Conservation (phyloP, 2,888 invertebrate species). For the Polydesmus complanatus region DNA sequence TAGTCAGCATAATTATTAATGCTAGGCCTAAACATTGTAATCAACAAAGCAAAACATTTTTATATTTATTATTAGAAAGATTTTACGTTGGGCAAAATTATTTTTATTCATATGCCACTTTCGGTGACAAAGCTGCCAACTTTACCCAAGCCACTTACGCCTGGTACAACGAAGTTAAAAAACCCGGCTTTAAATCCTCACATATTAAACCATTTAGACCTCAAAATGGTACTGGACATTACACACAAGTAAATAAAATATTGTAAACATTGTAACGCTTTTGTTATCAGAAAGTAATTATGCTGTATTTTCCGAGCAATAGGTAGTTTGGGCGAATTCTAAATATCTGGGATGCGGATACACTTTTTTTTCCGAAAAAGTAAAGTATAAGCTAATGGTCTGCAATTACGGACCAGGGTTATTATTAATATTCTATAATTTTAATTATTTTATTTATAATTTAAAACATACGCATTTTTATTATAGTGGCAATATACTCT, state of each 20-base stretch:
- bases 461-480: background rate
- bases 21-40: too few species aligned
- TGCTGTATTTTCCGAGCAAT: conserved; percentile 14
- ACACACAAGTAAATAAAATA: conserved; percentile 37
- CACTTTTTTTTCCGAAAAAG: conserved; percentile 55
- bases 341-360: conserved; percentile 75
- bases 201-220: conserved; percentile 5
- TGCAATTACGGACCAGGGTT: conserved; percentile 65
- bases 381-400: conserved; percentile 62
- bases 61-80: too few species aligned
- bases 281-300: background rate
- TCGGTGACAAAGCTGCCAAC: background rate
- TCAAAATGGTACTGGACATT: conserved; percentile 27
- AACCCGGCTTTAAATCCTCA: conserved; percentile 6
- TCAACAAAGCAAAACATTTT: background rate
- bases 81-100: conserved; percentile 10
- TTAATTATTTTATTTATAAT: background rate
- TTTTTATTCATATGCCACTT: background rate
- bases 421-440: background rate
- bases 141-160: background rate
- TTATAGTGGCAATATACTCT: conserved; percentile 4
- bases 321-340: conserved; percentile 81
- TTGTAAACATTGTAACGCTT: background rate
- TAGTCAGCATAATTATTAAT: background rate
- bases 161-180: conserved; percentile 17